A percentile compares a stretch with the other conserved stretches of the same genome.
These are phyloP conservation scores for Pipistrellus pipistrellus DNA, from an alignment of 2,797 vertebrate genomes.

Conservation along the genomic window DNA sequence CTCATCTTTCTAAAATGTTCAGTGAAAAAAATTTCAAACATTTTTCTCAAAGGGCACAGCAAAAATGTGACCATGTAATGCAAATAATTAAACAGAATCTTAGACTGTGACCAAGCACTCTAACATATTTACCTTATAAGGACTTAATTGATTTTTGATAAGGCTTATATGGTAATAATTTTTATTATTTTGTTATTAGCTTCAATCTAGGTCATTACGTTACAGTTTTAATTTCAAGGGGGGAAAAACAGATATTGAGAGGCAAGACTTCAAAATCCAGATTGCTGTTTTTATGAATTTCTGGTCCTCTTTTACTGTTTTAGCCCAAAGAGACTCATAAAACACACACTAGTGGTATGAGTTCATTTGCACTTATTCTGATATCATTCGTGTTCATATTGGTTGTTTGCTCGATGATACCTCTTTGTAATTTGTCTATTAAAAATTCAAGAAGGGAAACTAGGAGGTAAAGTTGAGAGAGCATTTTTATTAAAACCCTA, in stretches of 20 bases:
- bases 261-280: background rate
- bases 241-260: background rate
- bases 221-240: slow-evolving; percentile 47
- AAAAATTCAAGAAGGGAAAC: background rate
- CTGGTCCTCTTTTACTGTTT: background rate
- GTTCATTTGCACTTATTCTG: background rate
- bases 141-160: slow-evolving; percentile 78
- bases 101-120: slow-evolving; percentile 72
- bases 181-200: slow-evolving; percentile 8
- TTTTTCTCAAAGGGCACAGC: slow-evolving; percentile 85
- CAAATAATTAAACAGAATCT: slow-evolving; percentile 87
- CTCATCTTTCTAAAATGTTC: slow-evolving; percentile 87
- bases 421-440: background rate
- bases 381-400: background rate
- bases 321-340: background rate
- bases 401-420: background rate
- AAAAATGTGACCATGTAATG: slow-evolving; percentile 83
- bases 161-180: slow-evolving; percentile 17
- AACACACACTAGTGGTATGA: background rate
- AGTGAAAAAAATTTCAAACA: slow-evolving; percentile 86
- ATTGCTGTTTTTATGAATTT: background rate
- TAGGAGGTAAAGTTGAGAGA: background rate
- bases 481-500: background rate
- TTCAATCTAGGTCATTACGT: background rate
- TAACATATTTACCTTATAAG: slow-evolving; percentile 85